Evolutionary conservation across 2,888 invertebrate genomes (phyloP).

Genomic region (Muscina levida): DNA sequence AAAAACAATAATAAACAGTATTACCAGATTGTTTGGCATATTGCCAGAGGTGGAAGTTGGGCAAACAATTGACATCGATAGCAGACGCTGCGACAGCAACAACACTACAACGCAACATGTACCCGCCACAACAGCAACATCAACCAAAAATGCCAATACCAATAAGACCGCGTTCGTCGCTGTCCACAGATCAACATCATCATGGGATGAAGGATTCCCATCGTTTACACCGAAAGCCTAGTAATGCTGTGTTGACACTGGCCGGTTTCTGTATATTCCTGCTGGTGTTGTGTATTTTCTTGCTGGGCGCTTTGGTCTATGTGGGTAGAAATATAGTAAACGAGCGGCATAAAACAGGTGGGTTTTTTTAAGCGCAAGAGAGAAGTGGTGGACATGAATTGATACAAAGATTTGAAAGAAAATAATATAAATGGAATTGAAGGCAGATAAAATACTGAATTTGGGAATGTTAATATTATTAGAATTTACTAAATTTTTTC

Average conservation of each 20-base stretch:
- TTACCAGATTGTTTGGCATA: slow-evolving; percentile 22
- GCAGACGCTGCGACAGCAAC: slow-evolving; percentile 36
- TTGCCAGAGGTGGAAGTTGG: slow-evolving; percentile 30
- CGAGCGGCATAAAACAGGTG: slow-evolving; percentile 65
- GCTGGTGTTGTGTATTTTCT: slow-evolving; percentile 76
- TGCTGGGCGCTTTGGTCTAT: slow-evolving; percentile 77
- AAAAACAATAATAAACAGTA: slow-evolving; percentile 27
- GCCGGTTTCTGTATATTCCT: slow-evolving; percentile 78
- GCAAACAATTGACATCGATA: slow-evolving; percentile 5
- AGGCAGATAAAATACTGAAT: too few species aligned
- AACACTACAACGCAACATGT: slow-evolving; percentile 72
- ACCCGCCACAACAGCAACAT: slow-evolving; percentile 74
- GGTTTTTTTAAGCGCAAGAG: not conserved
- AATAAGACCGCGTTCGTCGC: slow-evolving; percentile 78
- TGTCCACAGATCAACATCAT: slow-evolving; percentile 78
- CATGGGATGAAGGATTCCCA: slow-evolving; percentile 67
- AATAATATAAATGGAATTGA: too few species aligned
- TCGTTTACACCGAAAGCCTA: slow-evolving; percentile 66
- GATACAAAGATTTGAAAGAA: not conserved
- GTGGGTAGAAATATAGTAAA: slow-evolving; percentile 77
- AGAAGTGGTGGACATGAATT: not conserved
- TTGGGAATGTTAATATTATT: too few species aligned
- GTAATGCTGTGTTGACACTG: slow-evolving; percentile 76
- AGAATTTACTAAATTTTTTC: too few species aligned
- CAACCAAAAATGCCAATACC: slow-evolving; percentile 70